Evolutionary conservation across 35 echinoderm and acorn worm genomes (phyloP), one percentile per base, ranked within the genome.

Genomic region (Strongylocentrotus purpuratus): DNA sequence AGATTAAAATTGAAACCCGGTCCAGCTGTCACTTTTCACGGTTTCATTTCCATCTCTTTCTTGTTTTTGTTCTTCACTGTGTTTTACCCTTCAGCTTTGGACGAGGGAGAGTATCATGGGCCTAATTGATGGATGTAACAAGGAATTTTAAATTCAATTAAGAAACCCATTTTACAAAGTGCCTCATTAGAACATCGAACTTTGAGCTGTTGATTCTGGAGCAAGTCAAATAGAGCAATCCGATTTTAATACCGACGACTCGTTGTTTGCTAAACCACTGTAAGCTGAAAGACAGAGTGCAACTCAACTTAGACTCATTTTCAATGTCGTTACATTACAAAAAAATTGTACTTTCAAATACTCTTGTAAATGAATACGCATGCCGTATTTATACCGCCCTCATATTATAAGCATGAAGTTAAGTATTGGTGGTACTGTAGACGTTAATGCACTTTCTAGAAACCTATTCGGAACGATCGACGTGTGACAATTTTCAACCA

Each of bases 121-220:
- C 32, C 33, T 89, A 89, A 89, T 89, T 89, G 87, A 89, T 89
- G 87, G 87, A 89, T 89, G 87, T 45, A 89, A 89, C 87, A 45
- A 41, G 87, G 87, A 32, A 46, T 89, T 89, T 89, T 89, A 89
- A 46, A 89, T 89, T 89, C 87, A 46, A 89, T 89, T 89, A 46
- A 89, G 32, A 46, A 89, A 45, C 87, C 87, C 45, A 45, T 89
- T 89, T 89, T 45, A 33, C 31, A 46, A 89, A 89, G 87, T n/a
- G 87, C 87, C 87, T 89, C 87, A 89, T 89, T 89, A 89, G 45
- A 89, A 89, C 33, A 17, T 89, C 45, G 33, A 46, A 89, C 87
- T 89, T 28, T 17, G 12, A 18, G 87, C 33, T 89, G 45, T 46
- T 89, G 65, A 78, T 78, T 78, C 25, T 78, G 65, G 3, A 22